Percentiles rank a stretch among this genome's conserved stretches.
phyloP scores from a whole-genome alignment of 2,888 invertebrate species.

The Lasioglossum malachurum region DNA sequence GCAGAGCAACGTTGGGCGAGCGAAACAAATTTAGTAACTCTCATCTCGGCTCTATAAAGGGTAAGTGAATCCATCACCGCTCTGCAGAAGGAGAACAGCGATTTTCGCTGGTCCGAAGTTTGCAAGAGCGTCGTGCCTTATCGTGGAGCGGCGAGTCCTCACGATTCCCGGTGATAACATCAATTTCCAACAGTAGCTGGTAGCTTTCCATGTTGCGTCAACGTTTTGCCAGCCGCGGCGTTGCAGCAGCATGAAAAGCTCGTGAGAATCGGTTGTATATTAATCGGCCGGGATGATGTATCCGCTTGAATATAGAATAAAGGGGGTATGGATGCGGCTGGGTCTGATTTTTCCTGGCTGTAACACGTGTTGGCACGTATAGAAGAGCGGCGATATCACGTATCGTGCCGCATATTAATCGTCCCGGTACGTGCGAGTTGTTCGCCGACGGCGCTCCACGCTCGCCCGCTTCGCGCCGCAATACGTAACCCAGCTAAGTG shows the following conservation, averaged over 20 bases:
- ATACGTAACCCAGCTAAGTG: conserved; percentile 65
- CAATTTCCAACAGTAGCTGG: conserved; percentile 38
- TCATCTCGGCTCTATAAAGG: neutral
- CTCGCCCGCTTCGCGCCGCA: conserved; percentile 41
- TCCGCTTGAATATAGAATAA: conserved; percentile 41
- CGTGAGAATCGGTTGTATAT: conserved; percentile 47
- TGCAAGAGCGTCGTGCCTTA: conserved; percentile 12
- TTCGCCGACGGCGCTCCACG: conserved; percentile 60
- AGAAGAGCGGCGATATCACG: conserved; percentile 64
- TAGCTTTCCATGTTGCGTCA: conserved; percentile 19
- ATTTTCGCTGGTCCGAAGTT: neutral
- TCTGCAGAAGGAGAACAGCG: neutral
- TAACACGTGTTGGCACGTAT: conserved; percentile 59
- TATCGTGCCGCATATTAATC: conserved; percentile 74
- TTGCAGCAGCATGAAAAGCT: conserved; percentile 32
- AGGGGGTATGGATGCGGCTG: conserved; percentile 5
- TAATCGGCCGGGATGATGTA: conserved; percentile 49
- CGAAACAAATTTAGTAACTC: neutral
- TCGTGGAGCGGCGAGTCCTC: conserved; percentile 13
- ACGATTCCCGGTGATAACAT: conserved; percentile 31
- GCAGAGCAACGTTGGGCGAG: neutral
- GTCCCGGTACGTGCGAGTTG: conserved; percentile 73
- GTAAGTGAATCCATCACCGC: neutral
- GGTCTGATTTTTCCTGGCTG: conserved; percentile 26
- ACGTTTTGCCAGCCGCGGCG: conserved; percentile 51